Evolutionary conservation across 1,140 invertebrate genomes (phyloP).

Genomic region (Paraescarpia echinospica): DNA sequence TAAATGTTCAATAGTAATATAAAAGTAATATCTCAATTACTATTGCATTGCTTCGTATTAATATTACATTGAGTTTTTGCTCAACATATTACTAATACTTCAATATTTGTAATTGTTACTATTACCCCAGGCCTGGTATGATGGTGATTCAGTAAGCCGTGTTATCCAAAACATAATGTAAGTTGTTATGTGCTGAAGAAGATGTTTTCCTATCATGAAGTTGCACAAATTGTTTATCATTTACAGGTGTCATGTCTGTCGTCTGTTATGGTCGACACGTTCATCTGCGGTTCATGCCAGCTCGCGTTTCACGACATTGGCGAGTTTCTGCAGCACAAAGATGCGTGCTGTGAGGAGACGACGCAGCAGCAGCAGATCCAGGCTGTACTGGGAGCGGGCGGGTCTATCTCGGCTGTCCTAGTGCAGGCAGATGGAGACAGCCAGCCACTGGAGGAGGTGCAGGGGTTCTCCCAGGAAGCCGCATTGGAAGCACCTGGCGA

Average conservation of each 20-base stretch:
- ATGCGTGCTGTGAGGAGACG: conserved; percentile 32
- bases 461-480: not conserved
- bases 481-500: not conserved
- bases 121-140: too few relatives aligned
- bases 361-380: not conserved
- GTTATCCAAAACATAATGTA: not conserved
- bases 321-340: conserved; percentile 48
- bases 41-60: too few relatives aligned
- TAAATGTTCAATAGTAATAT: too few relatives aligned
- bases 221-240: not conserved
- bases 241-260: not conserved
- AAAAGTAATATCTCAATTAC: too few relatives aligned
- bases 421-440: not conserved
- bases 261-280: conserved; percentile 37
- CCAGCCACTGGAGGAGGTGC: not conserved
- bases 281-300: conserved; percentile 50
- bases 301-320: conserved; percentile 45
- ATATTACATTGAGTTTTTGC: too few relatives aligned
- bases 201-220: not conserved
- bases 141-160: not conserved
- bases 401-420: not conserved
- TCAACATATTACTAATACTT: too few relatives aligned
- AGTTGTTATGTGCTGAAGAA: not conserved
- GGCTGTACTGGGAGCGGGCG: not conserved
- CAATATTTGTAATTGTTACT: too few relatives aligned